Evolutionary conservation across 2,797 vertebrate species (phyloP).

Genomic region (Sebastes trivittatus): DNA sequence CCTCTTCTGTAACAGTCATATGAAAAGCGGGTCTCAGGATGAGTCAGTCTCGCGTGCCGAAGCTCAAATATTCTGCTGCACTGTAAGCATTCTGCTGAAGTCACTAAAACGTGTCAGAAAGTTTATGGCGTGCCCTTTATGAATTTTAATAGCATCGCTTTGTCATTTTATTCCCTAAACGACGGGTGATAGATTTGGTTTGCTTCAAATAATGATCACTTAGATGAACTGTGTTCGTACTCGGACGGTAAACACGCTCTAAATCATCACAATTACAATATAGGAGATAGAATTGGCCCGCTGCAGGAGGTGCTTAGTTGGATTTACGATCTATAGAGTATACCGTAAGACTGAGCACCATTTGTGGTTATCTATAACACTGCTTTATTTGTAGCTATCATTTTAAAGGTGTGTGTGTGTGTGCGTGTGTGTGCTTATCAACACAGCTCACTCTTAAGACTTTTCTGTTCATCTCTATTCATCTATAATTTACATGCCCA

Average conservation of each 20-base stretch:
- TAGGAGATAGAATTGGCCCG: constrained; percentile 15
- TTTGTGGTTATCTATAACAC: constrained; percentile 46
- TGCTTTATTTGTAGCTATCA: constrained; percentile 31
- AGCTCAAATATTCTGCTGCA: constrained; percentile 51
- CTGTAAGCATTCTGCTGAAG: constrained; percentile 58
- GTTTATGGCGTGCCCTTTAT: constrained; percentile 41
- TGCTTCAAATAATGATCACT: constrained; percentile 50
- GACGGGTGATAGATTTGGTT: constrained; percentile 42
- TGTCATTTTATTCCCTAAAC: constrained; percentile 32
- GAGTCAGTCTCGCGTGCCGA: constrained; percentile 37
- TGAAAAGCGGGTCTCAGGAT: constrained; percentile 53
- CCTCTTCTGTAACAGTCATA: constrained; percentile 55
- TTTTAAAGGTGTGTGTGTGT: background rate
- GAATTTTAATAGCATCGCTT: constrained; percentile 56
- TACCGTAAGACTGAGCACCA: background rate
- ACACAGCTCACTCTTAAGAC: constrained; percentile 12
- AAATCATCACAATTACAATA: constrained; percentile 56
- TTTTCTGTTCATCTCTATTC: constrained; percentile 21
- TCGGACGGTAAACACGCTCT: constrained; percentile 49
- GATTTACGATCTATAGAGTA: constrained; percentile 53
- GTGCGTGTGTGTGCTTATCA: constrained; percentile 4
- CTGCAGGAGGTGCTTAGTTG: constrained; percentile 43
- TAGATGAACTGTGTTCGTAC: constrained; percentile 47
- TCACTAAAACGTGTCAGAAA: constrained; percentile 54
- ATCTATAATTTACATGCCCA: constrained; percentile 63